phyloP scores from a whole-genome alignment of 2,113 vertebrate genomes.

The Cyphomyrus plagiostoma region DNA sequence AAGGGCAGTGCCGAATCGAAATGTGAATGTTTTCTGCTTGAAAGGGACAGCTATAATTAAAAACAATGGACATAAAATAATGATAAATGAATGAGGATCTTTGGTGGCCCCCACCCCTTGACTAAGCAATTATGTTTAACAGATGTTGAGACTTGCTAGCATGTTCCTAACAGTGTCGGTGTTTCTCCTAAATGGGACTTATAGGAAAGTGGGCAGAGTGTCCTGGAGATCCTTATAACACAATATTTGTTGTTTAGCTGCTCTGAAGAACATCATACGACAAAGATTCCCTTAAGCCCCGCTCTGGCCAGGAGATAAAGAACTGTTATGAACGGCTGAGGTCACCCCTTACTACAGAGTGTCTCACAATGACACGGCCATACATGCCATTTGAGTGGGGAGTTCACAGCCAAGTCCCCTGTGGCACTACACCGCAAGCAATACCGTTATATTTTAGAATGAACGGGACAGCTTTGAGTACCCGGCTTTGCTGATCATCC shows the following conservation, averaged over 20 bases:
- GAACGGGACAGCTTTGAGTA: neutral
- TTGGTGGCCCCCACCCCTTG: slow-evolving; percentile 39
- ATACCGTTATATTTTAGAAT: neutral
- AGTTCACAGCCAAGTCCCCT: neutral
- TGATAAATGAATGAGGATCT: slow-evolving; percentile 72
- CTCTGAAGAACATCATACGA: neutral
- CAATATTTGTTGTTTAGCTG: neutral
- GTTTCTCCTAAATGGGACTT: slow-evolving; percentile 57
- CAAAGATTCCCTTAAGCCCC: neutral
- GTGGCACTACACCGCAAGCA: neutral
- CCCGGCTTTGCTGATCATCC: neutral
- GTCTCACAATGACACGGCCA: neutral
- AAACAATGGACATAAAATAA: slow-evolving; percentile 89
- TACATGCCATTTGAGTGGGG: neutral
- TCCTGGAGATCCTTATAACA: neutral
- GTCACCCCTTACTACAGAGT: neutral
- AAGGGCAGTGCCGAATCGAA: slow-evolving; percentile 78
- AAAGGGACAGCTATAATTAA: slow-evolving; percentile 87
- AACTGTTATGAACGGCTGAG: neutral
- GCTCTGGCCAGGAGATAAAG: neutral
- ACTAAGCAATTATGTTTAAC: slow-evolving; percentile 80
- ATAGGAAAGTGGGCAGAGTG: slow-evolving; percentile 10
- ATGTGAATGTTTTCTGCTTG: slow-evolving; percentile 78
- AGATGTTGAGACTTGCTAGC: slow-evolving; percentile 87
- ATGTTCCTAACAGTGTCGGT: slow-evolving; percentile 70